Conservation (phyloP, 2,113 vertebrate species). For the Pseudopipra pipra region DNA sequence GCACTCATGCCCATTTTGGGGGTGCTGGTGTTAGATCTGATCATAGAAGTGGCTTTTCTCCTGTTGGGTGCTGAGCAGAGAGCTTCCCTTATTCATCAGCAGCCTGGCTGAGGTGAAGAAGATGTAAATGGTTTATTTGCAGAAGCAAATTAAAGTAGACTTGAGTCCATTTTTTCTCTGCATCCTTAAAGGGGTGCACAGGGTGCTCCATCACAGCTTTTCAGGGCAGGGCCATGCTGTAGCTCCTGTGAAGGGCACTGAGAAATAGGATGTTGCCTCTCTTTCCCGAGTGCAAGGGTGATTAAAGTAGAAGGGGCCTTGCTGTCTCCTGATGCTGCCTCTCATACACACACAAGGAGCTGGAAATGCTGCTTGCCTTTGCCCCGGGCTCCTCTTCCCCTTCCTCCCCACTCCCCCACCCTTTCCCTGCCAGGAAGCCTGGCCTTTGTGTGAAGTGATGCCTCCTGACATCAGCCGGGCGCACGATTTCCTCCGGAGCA, state of each 20-base stretch:
- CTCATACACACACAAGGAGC: background rate
- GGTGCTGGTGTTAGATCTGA: background rate
- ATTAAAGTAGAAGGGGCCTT: background rate
- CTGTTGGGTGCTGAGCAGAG: background rate
- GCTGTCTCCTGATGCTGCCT: background rate
- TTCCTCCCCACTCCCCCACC: constrained; percentile 26
- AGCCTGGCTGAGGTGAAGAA: background rate
- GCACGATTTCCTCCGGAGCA: background rate
- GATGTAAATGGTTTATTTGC: background rate
- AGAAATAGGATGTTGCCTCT: background rate
- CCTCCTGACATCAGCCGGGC: constrained; percentile 55
- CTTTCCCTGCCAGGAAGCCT: constrained; percentile 25
- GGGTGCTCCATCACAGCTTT: rapidly evolving
- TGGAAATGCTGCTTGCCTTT: constrained; percentile 17
- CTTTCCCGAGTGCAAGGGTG: background rate
- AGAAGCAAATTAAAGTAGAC: background rate
- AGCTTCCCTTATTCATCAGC: background rate
- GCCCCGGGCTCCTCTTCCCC: constrained; percentile 35
- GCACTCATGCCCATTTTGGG: rapidly evolving
- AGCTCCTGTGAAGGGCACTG: background rate
- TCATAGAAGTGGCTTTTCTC: background rate
- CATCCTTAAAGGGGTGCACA: background rate
- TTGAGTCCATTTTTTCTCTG: background rate
- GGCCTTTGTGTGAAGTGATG: constrained; percentile 59
- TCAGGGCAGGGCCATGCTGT: background rate